A percentile compares a stretch with the other conserved stretches of the same genome.
Conservation (phyloP, 2,888 invertebrate genomes). For the Notodonta ziczac region DNA sequence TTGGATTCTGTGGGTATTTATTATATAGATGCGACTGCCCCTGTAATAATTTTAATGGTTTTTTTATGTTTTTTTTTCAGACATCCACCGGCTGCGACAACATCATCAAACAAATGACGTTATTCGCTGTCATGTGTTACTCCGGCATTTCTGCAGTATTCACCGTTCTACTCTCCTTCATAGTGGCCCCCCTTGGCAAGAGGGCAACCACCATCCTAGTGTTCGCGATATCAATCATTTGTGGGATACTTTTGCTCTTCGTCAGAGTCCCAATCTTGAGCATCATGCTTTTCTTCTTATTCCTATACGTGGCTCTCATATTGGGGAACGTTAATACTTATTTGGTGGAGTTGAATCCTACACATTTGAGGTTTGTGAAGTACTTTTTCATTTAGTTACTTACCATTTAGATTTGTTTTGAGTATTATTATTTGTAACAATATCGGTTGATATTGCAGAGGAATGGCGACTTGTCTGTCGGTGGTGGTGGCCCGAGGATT, state of each 20-base stretch:
- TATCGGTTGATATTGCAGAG: conserved; percentile 46
- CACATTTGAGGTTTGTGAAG: conserved; percentile 62
- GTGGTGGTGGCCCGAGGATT: conserved; percentile 72
- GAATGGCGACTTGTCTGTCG: conserved; percentile 72
- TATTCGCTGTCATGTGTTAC: conserved; percentile 69
- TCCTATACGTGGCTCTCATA: conserved; percentile 64
- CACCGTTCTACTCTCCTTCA: conserved; percentile 59
- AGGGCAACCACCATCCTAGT: conserved; percentile 56
- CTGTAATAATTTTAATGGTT: too few relatives aligned
- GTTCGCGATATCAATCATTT: conserved; percentile 47
- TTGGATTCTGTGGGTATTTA: too few relatives aligned
- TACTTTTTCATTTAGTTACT: neutral
- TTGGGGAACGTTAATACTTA: conserved; percentile 70
- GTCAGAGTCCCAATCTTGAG: conserved; percentile 61
- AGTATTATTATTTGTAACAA: too few relatives aligned
- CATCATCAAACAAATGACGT: conserved; percentile 55
- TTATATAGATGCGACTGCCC: too few relatives aligned
- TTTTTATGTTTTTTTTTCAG: conserved; percentile 44
- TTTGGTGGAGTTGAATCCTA: conserved; percentile 71
- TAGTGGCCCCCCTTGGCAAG: conserved; percentile 62
- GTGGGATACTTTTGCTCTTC: conserved; percentile 59
- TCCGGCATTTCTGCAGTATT: conserved; percentile 54
- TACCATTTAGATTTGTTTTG: too few relatives aligned
- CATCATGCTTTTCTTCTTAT: conserved; percentile 63
- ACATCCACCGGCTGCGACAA: conserved; percentile 54